Evolutionary conservation across 2,113 vertebrate species (phyloP), one percentile per base, ranked within the genome.

Genomic region (Rafetus swinhoei): DNA sequence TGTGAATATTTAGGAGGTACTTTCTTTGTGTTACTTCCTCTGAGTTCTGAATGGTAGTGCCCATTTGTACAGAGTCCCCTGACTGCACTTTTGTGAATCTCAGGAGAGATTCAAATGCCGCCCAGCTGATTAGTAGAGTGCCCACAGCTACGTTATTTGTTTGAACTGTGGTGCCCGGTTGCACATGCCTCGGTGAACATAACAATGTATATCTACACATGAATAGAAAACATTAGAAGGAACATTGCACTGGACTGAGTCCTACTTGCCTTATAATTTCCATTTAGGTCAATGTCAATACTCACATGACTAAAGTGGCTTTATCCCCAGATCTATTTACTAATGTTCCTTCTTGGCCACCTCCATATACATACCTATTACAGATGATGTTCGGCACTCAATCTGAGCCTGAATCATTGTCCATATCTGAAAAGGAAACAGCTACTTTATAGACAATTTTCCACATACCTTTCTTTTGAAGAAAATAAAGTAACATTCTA

Each of bases 371-470:
- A 4, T 0, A 1, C 4, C 27, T 39, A 39, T 39, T 39, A 4
- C 39, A 39, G 39, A 39, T 39, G 39, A 39, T 52, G 7, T 14
- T 65, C 83, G 16, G 19, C 0, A 1, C 0, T 3, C 1, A 7
- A 45, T 0, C 2, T 3, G 22, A 62, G 77, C 54, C 35, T 77
- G 1, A 24, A 5, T 87, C 35, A 7, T 15, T 57, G 29, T 1
- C 0, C 15, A 57, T 35, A 80, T 32, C 22, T 18, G 56, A 6
- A 22, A 52, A 39, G 82, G 77, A 56, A 87, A 13, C 29, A 55
- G 32, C 13, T 45, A 24, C 4, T 35, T 69, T 4, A 79, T 14
- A 35, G 19, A 39, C 9, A 3, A 18, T n/a, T 83, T 79, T 74
- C 59, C 35, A 10, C 54, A 19, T 4, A 7, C 6, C 2, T 52